These are phyloP conservation scores for Ciconia maguari DNA, from an alignment of 2,113 vertebrate genomes.

Conservation along the genomic window DNA sequence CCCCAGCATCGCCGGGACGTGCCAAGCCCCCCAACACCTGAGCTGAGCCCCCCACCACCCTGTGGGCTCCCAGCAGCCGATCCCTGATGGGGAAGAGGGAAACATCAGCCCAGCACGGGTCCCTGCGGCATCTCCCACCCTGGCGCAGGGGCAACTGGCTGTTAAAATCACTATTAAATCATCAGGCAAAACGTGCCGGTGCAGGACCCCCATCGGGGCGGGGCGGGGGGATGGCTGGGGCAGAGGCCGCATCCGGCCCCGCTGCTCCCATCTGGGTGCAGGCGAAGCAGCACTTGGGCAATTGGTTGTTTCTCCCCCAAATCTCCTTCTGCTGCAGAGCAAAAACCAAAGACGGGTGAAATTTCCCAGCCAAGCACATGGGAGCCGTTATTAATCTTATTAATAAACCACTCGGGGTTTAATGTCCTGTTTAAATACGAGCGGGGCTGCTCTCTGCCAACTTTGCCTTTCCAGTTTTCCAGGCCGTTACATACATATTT, in stretches of 20 bases:
- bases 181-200: rapidly evolving
- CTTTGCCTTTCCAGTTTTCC: neutral
- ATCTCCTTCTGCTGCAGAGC: neutral
- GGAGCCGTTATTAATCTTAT: neutral
- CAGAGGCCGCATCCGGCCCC: neutral
- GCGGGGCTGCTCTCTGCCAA: neutral
- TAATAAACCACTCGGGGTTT: neutral
- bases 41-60: neutral
- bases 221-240: neutral
- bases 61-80: neutral
- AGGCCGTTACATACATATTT: rapidly evolving
- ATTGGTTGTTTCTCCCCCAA: rapidly evolving
- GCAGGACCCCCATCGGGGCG: rapidly evolving
- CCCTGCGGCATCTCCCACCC: rapidly evolving
- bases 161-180: no score
- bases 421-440: neutral
- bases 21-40: neutral
- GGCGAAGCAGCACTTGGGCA: neutral
- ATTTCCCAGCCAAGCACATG: neutral
- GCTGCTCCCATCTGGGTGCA: rapidly evolving
- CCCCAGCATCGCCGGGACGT: rapidly evolving
- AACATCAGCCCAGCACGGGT: neutral
- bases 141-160: no score
- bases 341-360: neutral
- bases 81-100: neutral